Evolutionary conservation across 2,888 invertebrate species (phyloP).

Genomic region (Noctua pronuba): DNA sequence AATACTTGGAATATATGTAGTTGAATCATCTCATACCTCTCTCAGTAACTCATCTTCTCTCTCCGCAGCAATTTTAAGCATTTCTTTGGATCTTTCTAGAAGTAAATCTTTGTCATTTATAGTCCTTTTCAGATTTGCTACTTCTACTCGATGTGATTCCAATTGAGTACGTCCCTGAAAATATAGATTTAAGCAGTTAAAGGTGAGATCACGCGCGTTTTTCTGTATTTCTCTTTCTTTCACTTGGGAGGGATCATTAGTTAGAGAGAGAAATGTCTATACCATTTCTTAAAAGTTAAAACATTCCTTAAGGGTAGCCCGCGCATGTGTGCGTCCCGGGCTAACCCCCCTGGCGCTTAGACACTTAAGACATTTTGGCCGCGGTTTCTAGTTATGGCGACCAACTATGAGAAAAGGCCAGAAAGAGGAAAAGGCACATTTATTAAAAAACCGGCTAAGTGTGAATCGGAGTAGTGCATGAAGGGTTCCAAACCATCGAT

Average conservation of each 20-base stretch:
- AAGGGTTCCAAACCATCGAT: too few species aligned
- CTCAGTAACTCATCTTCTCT: constrained; percentile 91
- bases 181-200: neutral
- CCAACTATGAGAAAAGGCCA: neutral
- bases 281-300: neutral
- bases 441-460: too few species aligned
- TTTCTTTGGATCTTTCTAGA: constrained; percentile 90
- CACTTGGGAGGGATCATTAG: neutral
- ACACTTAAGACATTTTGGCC: neutral
- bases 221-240: neutral
- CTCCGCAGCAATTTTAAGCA: constrained; percentile 91
- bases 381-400: neutral
- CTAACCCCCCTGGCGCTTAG: too few species aligned
- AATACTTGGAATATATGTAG: neutral
- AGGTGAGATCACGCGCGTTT: neutral
- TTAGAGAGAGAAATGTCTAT: neutral
- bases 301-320: neutral
- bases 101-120: constrained; percentile 90
- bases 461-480: too few species aligned
- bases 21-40: constrained; percentile 82
- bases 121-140: constrained; percentile 87
- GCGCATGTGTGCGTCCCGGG: too few species aligned
- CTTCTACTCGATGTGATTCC: constrained; percentile 85
- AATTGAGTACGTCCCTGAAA: constrained; percentile 77
- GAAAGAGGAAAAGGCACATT: neutral